Evolutionary conservation across 2,888 invertebrate genomes (phyloP), one percentile per base, ranked within the genome.

Genomic region (Drosophila peninsularis): DNA sequence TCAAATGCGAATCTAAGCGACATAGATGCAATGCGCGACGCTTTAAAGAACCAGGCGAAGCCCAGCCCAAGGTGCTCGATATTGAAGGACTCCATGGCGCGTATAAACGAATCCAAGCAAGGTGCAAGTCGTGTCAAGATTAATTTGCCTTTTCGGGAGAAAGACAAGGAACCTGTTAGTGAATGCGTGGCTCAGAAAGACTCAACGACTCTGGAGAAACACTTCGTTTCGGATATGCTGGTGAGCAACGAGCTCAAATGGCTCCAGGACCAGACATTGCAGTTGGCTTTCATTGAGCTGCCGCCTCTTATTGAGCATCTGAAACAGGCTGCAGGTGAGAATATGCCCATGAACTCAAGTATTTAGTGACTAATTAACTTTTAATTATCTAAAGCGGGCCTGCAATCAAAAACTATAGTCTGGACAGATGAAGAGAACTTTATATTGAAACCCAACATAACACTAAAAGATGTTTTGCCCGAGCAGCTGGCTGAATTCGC

Each of bases 391-490:
- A 17, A 32, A 94, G 94, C 94, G 91, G 95, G 95, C 5, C 91
- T 95, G 69, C 94, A 94, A 88, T 94, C 95, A 55, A 93, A 90
- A 50, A 93, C 94, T 0, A 94, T 94, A 80, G 90, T 92, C 0
- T 93, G 92, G 72, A 92, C 91, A 54, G 87, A 92, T n/a, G 91
- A 92, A 36, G 83, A 91, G 3, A 89, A 92, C 42, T 94, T 95
- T 78, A 86, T 88, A 42, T 92, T 94, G 91, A 91, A 91, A 63
- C 90, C 93, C 0, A 89, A 93, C 58, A 86, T 94, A 49, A 92
- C 93, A 0, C 75, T 94, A 3, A 92, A 93, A 71, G 93, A 93
- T 1, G 90, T 94, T 64, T 93, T 94, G 1, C 93, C 92, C 14
- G 91, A 91, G 17, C 92, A 92, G 19, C 88, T 94, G 30, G 80